Evolutionary conservation across 2,113 vertebrate genomes (phyloP).

Genomic region (Chiloscyllium plagiosum): DNA sequence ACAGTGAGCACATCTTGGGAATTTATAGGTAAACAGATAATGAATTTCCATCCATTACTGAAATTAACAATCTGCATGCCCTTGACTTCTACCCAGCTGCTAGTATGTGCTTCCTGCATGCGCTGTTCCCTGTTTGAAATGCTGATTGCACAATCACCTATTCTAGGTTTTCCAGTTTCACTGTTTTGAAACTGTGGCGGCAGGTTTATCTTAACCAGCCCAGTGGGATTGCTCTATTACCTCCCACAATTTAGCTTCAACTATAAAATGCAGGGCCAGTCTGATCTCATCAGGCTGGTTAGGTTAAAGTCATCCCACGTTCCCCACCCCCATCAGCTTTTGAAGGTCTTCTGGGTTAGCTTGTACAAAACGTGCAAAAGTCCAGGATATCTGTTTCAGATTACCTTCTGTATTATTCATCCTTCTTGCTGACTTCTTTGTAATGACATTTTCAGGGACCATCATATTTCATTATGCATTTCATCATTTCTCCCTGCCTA

Average conservation of each 20-base stretch:
- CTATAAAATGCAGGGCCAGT: background rate
- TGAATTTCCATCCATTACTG: background rate
- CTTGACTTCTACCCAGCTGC: background rate
- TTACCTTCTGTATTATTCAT: background rate
- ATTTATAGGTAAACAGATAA: too few species aligned
- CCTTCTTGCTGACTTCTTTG: background rate
- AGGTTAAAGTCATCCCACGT: background rate
- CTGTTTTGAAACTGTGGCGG: background rate
- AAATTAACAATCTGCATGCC: background rate
- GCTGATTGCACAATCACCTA: background rate
- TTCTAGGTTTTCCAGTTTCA: background rate
- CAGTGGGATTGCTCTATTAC: background rate
- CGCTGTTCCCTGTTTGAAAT: background rate
- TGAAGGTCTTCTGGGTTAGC: background rate
- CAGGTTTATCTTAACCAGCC: background rate
- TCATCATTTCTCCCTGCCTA: background rate
- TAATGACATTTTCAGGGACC: background rate
- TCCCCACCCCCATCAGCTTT: background rate
- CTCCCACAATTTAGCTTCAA: background rate
- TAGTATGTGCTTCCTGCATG: background rate
- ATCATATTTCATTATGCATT: background rate
- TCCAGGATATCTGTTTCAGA: slow-evolving; percentile 14
- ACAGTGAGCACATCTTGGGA: background rate
- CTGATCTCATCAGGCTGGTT: background rate
- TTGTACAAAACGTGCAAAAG: background rate